These are phyloP conservation scores for Platichthys flesus DNA, from an alignment of 2,113 vertebrate genomes.

Conservation along the genomic window DNA sequence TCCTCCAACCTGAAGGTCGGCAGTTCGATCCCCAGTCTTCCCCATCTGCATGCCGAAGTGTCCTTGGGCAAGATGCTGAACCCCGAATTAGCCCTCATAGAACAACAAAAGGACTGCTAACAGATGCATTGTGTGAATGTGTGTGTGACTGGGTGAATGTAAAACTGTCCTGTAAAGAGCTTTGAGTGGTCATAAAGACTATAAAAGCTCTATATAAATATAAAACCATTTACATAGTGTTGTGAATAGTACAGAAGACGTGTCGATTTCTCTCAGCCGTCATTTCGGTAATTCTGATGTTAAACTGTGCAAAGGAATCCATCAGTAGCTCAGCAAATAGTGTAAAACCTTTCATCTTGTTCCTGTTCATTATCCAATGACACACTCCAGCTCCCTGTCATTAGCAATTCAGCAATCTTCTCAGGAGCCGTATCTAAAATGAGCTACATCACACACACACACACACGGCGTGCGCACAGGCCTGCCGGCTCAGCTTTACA, in stretches of 20 bases:
- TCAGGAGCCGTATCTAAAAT: constrained; percentile 1
- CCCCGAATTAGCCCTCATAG: too few relatives aligned
- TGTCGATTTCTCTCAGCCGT: not conserved
- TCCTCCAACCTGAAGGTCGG: too few relatives aligned
- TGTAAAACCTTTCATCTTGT: constrained; percentile 5
- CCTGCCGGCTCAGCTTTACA: constrained; percentile 27
- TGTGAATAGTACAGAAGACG: not conserved
- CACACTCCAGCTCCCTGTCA: constrained; percentile 4
- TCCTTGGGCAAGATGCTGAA: too few relatives aligned
- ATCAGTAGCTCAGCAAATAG: not conserved
- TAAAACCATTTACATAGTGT: not conserved
- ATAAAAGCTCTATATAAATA: too few relatives aligned
- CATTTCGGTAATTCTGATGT: constrained; percentile 1
- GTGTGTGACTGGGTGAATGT: too few relatives aligned
- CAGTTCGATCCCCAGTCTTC: too few relatives aligned
- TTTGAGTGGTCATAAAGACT: too few relatives aligned
- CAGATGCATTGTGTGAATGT: too few relatives aligned
- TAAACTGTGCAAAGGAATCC: not conserved
- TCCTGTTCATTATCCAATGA: constrained; percentile 15
- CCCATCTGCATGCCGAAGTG: too few relatives aligned
- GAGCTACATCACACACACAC: not conserved
- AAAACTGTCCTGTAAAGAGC: too few relatives aligned
- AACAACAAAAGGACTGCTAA: too few relatives aligned
- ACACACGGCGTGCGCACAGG: not conserved
- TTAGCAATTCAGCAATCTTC: constrained; percentile 6